Evolutionary conservation across 2,113 vertebrate species (phyloP).

Genomic region (Numenius arquata): DNA sequence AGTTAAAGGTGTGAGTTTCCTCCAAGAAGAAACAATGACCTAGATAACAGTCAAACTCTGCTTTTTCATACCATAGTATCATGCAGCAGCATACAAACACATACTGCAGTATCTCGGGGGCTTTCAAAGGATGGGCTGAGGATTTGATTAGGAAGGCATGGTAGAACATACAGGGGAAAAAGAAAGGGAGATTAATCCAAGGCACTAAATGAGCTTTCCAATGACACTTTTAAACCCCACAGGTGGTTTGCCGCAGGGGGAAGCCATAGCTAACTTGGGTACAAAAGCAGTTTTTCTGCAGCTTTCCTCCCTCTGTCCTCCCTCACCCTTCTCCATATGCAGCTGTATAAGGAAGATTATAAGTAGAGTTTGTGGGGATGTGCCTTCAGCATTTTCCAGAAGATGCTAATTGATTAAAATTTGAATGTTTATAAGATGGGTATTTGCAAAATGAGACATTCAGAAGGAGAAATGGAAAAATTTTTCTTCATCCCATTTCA

Average conservation of each 20-base stretch:
- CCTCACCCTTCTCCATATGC: not conserved
- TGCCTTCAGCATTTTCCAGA: conserved; percentile 1
- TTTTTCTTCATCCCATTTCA: not conserved
- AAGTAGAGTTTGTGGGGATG: not conserved
- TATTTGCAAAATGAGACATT: conserved; percentile 19
- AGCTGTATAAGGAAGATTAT: not conserved
- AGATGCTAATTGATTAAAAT: conserved; percentile 13
- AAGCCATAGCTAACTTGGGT: not conserved
- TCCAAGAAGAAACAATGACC: not conserved
- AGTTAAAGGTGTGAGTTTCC: not conserved
- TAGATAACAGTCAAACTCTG: not conserved
- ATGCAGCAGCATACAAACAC: not conserved
- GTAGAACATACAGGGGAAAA: not conserved
- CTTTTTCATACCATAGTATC: not conserved
- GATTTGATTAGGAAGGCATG: not conserved
- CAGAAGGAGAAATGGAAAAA: not conserved
- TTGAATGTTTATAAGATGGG: not conserved
- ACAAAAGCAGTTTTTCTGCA: not conserved
- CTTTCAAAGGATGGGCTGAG: not conserved
- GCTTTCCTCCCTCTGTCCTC: not conserved
- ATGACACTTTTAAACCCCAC: not conserved
- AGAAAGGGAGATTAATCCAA: not conserved
- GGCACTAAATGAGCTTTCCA: not conserved
- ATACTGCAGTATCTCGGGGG: not conserved
- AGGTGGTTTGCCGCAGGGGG: not conserved